phyloP scores from a whole-genome alignment of 2,888 invertebrate species.

The Lucinisca nassula region DNA sequence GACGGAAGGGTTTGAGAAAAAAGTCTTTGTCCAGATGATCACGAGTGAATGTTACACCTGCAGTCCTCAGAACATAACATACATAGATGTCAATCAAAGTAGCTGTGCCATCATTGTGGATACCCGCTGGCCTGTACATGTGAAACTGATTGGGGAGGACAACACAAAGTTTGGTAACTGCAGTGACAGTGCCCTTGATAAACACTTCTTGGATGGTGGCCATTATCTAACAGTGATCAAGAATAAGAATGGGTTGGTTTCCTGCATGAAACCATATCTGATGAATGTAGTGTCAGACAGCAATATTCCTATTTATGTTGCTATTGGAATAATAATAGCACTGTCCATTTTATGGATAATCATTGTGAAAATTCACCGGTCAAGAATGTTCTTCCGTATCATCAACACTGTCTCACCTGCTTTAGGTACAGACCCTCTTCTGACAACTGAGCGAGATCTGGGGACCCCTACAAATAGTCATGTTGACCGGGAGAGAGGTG shows the following conservation, averaged over 20 bases:
- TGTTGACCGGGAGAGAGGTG: constrained; percentile 65
- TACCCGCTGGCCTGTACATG: constrained; percentile 76
- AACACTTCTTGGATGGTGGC: constrained; percentile 44
- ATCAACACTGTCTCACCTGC: neutral
- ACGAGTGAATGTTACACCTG: constrained; percentile 66
- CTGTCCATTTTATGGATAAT: constrained; percentile 52
- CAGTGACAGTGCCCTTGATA: neutral
- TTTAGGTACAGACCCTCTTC: constrained; percentile 34
- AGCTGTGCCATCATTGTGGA: constrained; percentile 78
- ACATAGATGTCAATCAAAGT: constrained; percentile 41
- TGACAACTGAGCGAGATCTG: constrained; percentile 77
- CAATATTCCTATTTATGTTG: constrained; percentile 58
- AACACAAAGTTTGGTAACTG: neutral
- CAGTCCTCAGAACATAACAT: constrained; percentile 64
- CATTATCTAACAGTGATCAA: constrained; percentile 38
- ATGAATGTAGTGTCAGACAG: constrained; percentile 39
- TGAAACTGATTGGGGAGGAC: constrained; percentile 43
- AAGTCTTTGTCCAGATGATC: constrained; percentile 51
- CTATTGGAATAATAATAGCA: constrained; percentile 56
- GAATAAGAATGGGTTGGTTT: constrained; percentile 10
- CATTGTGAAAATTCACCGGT: constrained; percentile 12
- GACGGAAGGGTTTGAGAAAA: constrained; percentile 37
- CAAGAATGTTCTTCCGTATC: neutral
- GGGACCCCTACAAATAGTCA: constrained; percentile 76
- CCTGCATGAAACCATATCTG: constrained; percentile 27